These are phyloP conservation scores for Helobdella robusta DNA, from an alignment of 2,888 invertebrate genomes.

Conservation along the genomic window DNA sequence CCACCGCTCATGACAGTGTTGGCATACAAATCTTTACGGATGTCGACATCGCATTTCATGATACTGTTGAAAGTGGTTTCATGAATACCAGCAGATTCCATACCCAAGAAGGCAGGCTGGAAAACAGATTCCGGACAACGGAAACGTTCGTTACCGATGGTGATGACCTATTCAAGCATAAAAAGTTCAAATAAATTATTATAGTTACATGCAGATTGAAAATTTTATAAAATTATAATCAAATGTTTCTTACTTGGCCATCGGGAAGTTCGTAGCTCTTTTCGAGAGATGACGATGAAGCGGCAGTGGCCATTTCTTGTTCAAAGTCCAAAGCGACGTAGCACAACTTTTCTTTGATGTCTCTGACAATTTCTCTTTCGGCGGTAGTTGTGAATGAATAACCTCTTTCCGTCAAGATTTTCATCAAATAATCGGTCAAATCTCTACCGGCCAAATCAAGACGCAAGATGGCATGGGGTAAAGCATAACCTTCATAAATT, in stretches of 20 bases:
- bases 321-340: constrained; percentile 88
- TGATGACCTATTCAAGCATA: constrained; percentile 37
- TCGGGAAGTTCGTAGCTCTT: constrained; percentile 62
- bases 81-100: constrained; percentile 41
- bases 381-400: constrained; percentile 56
- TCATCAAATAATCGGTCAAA: constrained; percentile 34
- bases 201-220: too few relatives aligned
- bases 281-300: constrained; percentile 77
- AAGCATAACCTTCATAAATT: constrained; percentile 59
- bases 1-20: constrained; percentile 75
- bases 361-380: constrained; percentile 84
- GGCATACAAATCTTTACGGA: constrained; percentile 51
- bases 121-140: constrained; percentile 44
- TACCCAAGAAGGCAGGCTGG: constrained; percentile 47
- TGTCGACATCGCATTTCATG: constrained; percentile 48
- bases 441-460: constrained; percentile 34
- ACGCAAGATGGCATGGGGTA: constrained; percentile 36
- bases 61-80: constrained; percentile 43
- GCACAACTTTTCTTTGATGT: constrained; percentile 87
- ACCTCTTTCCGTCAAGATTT: constrained; percentile 57
- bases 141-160: constrained; percentile 45
- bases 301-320: constrained; percentile 88
- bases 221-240: too few relatives aligned
- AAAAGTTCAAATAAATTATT: background rate
- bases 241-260: constrained; percentile 34